A percentile compares a stretch with the other conserved stretches of the same genome.
Conservation (phyloP, 2,888 invertebrate genomes). For the Branchipolynoe longqiensis region DNA sequence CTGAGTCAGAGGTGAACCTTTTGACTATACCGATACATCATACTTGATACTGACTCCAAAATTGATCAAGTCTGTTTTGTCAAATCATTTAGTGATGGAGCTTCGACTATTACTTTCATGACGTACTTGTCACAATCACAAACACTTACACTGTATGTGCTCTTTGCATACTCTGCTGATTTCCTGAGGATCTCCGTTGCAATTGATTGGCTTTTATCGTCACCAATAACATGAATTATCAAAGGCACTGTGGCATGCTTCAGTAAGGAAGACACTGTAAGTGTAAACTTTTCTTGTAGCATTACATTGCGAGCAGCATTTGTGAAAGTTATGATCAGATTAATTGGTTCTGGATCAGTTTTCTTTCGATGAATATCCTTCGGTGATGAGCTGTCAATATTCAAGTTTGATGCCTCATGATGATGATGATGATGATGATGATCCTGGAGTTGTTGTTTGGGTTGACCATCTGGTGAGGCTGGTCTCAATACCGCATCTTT, state of each 20-base stretch:
- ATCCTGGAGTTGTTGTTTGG: background rate
- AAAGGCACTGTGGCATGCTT: constrained; percentile 66
- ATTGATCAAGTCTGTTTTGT: too few species aligned
- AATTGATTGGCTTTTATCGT: constrained; percentile 73
- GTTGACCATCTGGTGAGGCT: constrained; percentile 43
- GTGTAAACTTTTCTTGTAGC: constrained; percentile 67
- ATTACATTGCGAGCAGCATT: constrained; percentile 68
- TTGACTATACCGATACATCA: too few species aligned
- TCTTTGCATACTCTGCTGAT: constrained; percentile 41
- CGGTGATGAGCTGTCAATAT: constrained; percentile 1
- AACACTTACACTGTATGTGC: constrained; percentile 56
- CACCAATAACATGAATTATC: constrained; percentile 76
- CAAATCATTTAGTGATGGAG: too few species aligned
- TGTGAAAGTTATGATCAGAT: constrained; percentile 70
- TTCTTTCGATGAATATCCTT: background rate
- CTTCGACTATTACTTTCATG: background rate
- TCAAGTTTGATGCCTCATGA: background rate
- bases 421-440: too few species aligned
- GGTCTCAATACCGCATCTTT: constrained; percentile 1
- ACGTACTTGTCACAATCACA: too few species aligned
- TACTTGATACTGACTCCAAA: too few species aligned
- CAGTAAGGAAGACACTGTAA: constrained; percentile 68
- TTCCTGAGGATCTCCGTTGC: constrained; percentile 71
- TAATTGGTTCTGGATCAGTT: constrained; percentile 58
- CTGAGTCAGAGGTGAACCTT: too few species aligned